Evolutionary conservation across 2,113 vertebrate species (phyloP).

Genomic region (Erythrolamprus reginae): DNA sequence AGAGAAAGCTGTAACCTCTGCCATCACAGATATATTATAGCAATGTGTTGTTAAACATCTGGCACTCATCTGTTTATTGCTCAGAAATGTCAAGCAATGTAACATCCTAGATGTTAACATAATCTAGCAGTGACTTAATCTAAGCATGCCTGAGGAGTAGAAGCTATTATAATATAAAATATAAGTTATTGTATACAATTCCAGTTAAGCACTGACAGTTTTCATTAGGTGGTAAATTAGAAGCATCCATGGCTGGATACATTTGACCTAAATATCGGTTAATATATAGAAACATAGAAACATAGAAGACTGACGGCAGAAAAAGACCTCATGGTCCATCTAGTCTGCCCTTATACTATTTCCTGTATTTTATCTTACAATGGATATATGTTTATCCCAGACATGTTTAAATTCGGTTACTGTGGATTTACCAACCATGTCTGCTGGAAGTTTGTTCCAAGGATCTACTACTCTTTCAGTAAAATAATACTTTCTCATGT

Average conservation of each 20-base stretch:
- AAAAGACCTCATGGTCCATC: too few relatives aligned
- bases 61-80: slow-evolving; percentile 31
- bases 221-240: neutral
- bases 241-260: neutral
- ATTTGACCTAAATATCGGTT: neutral
- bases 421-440: too few relatives aligned
- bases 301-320: too few relatives aligned
- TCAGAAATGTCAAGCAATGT: slow-evolving; percentile 19
- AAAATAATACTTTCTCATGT: too few relatives aligned
- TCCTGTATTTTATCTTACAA: too few relatives aligned
- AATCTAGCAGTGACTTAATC: slow-evolving; percentile 8
- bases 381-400: too few relatives aligned
- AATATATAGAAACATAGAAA: too few relatives aligned
- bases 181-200: neutral
- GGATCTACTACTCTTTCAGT: too few relatives aligned
- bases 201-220: neutral
- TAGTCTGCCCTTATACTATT: too few relatives aligned
- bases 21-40: slow-evolving; percentile 25
- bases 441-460: too few relatives aligned
- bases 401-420: too few relatives aligned
- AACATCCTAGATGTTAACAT: neutral
- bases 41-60: slow-evolving; percentile 34
- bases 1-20: slow-evolving; percentile 3
- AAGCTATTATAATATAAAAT: neutral
- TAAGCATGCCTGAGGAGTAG: neutral